Percentiles rank a stretch among this genome's conserved stretches.
Conservation (phyloP, 2,888 invertebrate species). For the Allophyes oxyacanthae region DNA sequence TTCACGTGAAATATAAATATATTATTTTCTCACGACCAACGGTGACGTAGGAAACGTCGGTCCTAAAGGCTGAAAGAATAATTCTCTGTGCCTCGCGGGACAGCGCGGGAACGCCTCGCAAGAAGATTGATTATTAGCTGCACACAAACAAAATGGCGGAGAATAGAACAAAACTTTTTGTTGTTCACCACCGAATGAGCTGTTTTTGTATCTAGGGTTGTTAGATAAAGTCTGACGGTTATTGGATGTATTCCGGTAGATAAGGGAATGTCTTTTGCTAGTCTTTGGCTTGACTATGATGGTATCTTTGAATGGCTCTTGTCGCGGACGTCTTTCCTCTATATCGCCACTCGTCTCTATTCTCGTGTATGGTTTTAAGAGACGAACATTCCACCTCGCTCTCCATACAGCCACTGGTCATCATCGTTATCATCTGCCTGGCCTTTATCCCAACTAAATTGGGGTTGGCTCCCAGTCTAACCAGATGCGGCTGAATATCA, state of each 20-base stretch:
- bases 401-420: too few relatives aligned
- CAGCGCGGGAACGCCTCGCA: conserved; percentile 13
- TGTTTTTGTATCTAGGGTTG: conserved; percentile 15
- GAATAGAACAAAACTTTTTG: conserved; percentile 21
- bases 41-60: conserved; percentile 5
- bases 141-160: conserved; percentile 17
- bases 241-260: not conserved
- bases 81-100: conserved; percentile 40
- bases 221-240: conserved; percentile 1
- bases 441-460: too few relatives aligned
- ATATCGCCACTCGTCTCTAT: too few relatives aligned
- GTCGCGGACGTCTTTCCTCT: too few relatives aligned
- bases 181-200: conserved; percentile 13
- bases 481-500: too few relatives aligned
- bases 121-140: conserved; percentile 53
- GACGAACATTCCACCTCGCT: too few relatives aligned
- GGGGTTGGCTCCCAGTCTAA: too few relatives aligned
- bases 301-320: too few relatives aligned
- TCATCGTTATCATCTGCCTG: too few relatives aligned
- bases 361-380: too few relatives aligned
- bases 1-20: conserved; percentile 3
- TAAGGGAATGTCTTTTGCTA: too few relatives aligned
- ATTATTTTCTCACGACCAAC: conserved; percentile 14
- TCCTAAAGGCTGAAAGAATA: conserved; percentile 39
- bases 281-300: too few relatives aligned